Evolutionary conservation across 2,113 vertebrate genomes (phyloP).

Genomic region (Ia io): DNA sequence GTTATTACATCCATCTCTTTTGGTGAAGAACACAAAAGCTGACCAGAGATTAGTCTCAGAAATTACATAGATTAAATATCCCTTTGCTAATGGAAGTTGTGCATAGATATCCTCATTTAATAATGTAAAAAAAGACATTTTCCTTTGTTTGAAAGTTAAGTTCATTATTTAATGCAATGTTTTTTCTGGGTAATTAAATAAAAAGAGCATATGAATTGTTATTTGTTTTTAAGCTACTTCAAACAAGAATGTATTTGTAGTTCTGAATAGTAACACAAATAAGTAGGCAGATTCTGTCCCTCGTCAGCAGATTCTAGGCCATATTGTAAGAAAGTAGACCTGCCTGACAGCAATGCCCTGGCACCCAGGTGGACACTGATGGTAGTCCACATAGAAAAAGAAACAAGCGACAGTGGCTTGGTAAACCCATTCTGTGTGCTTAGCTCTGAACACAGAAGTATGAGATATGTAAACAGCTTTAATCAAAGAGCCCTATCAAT

Average conservation of each 20-base stretch:
- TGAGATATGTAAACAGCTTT: not conserved
- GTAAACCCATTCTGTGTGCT: not conserved
- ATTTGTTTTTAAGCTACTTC: slow-evolving; percentile 37
- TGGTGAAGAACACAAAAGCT: slow-evolving; percentile 29
- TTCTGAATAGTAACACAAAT: not conserved
- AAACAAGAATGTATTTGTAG: not conserved
- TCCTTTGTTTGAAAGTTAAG: slow-evolving; percentile 73
- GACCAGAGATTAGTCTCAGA: not conserved
- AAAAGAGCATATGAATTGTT: slow-evolving; percentile 17
- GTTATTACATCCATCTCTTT: slow-evolving; percentile 19
- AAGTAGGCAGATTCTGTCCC: not conserved
- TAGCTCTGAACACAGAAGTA: not conserved
- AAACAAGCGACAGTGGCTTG: not conserved
- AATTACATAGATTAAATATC: slow-evolving; percentile 42
- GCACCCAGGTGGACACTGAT: too few relatives aligned
- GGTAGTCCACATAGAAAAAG: not conserved
- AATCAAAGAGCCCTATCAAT: not conserved
- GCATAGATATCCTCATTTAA: slow-evolving; percentile 43
- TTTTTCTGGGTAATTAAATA: slow-evolving; percentile 66
- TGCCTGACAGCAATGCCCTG: not conserved
- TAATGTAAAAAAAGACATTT: slow-evolving; percentile 25
- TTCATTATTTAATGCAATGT: slow-evolving; percentile 68
- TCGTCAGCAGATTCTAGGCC: not conserved
- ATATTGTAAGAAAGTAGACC: not conserved
- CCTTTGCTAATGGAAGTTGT: slow-evolving; percentile 50